Base-by-base conservation (phyloP, 1,140 invertebrate species). In the Argopecten irradians region DNA sequence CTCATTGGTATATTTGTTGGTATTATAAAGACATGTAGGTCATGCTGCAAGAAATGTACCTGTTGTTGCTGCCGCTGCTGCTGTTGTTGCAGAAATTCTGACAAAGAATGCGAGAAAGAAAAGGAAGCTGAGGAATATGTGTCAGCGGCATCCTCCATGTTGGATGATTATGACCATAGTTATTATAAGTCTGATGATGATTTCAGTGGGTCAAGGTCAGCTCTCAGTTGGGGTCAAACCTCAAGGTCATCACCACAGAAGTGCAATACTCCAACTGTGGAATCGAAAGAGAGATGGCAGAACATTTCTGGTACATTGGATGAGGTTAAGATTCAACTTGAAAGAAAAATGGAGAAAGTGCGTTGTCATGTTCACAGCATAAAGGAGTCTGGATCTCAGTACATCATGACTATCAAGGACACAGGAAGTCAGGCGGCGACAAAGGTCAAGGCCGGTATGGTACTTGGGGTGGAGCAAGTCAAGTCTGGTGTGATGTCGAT, bases 401-500 rank as follows among this genome's bases (percentile, higher is more conserved):
- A 94, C 88, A 92, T 95, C 35, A 92, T 93, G 71, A 93, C 90
- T 28, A 93, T 95, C 36, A 92, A 92, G 83, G 93, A 93, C 36
- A 90, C 93, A 7, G 91, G 94, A 34, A 93, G 92, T 41, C 83
- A 92, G 14, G 93, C 94, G 2, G 93, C 92, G 14, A 92, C 89
- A 34, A 89, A 89, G 34, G 92, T 95, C 46, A 93, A 88, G 85
- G 93, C 93, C 34, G 93, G 94, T 11, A 92, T 95, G 9, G 93
- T 92, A 0, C 83, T 93, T 41, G 94, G 94, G 19, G 91, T 95
- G 86, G 93, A 94, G 86, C 93, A 92, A 55, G 92, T 94, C n/a
- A 94, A 94, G 86, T 94, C 88, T 87, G 91, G 93, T 33, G 92
- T 94, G 1, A 92, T 93, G 91, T 95, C 94, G 34, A 93, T 95